phyloP scores from a whole-genome alignment of 1,140 invertebrate species.

The Dendroctonus ponderosae region DNA sequence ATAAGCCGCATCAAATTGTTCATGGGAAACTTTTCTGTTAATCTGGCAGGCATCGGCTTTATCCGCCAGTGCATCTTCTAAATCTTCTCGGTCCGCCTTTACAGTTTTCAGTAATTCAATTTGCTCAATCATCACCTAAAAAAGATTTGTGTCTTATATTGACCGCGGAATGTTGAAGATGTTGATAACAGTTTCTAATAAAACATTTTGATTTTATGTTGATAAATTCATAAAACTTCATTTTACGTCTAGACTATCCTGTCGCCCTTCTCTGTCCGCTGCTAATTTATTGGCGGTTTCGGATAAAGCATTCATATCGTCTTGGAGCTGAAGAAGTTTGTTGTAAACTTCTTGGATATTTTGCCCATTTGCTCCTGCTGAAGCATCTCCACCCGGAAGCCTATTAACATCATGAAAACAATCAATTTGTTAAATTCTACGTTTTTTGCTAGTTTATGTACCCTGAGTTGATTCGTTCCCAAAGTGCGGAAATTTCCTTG shows the following conservation, averaged over 20 bases:
- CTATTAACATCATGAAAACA: conserved; percentile 1
- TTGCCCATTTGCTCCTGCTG: conserved; percentile 8
- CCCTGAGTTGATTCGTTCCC: conserved; percentile 38
- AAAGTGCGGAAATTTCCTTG: conserved; percentile 38
- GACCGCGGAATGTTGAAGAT: too few species aligned
- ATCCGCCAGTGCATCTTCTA: conserved; percentile 66
- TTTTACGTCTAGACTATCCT: conserved; percentile 40
- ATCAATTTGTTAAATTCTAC: too few species aligned
- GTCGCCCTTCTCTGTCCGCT: conserved; percentile 47
- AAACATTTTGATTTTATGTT: too few species aligned
- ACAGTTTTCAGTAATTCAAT: conserved; percentile 47
- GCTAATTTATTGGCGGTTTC: conserved; percentile 44
- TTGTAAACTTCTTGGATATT: conserved; percentile 30
- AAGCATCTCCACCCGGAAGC: conserved; percentile 16
- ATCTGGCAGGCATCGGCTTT: conserved; percentile 67
- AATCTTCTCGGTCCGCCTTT: conserved; percentile 66
- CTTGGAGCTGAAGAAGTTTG: conserved; percentile 48
- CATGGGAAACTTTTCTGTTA: conserved; percentile 68
- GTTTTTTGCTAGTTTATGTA: conserved; percentile 6
- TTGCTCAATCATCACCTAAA: conserved; percentile 44
- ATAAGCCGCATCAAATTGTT: conserved; percentile 66
- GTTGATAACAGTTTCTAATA: background rate
- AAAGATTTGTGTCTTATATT: background rate
- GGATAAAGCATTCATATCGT: conserved; percentile 48
- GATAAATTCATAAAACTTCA: background rate